Evolutionary conservation across 2,113 vertebrate genomes (phyloP).

Genomic region (Pithys albifrons): DNA sequence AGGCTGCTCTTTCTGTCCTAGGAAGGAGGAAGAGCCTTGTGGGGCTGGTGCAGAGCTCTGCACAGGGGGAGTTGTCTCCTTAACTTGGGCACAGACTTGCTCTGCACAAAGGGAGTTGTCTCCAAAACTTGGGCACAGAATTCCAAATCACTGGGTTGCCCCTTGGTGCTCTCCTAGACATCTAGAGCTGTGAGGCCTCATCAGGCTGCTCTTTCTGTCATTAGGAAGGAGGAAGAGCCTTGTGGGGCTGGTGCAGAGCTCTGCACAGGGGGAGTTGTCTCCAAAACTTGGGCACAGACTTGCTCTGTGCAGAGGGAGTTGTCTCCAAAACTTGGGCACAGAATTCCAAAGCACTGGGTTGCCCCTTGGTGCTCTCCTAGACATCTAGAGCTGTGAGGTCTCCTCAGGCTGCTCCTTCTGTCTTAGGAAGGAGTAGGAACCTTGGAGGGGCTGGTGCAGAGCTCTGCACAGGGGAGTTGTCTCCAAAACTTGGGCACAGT

Average conservation of each 20-base stretch:
- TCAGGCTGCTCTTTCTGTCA: not conserved
- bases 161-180: not conserved
- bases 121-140: not conserved
- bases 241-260: not conserved
- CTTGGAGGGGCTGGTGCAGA: not conserved
- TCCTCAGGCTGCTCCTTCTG: not conserved
- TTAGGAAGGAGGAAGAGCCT: not conserved
- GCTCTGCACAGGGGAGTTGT: not conserved
- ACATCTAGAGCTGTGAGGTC: not conserved
- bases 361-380: not conserved
- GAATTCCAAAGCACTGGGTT: not conserved
- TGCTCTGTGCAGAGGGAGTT: too few species aligned
- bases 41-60: not conserved
- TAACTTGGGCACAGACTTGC: not conserved
- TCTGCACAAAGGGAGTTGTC: not conserved
- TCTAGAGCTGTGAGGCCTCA: not conserved
- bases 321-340: accelerated
- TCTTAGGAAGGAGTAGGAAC: not conserved
- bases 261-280: not conserved
- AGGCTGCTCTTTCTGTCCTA: not conserved
- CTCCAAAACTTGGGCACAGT: not conserved
- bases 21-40: not conserved
- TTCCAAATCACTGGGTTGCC: not conserved
- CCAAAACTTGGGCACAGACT: not conserved
- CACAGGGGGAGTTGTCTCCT: not conserved